Base-by-base conservation (phyloP, 2,888 invertebrate genomes). In the Tholera decimalis region DNA sequence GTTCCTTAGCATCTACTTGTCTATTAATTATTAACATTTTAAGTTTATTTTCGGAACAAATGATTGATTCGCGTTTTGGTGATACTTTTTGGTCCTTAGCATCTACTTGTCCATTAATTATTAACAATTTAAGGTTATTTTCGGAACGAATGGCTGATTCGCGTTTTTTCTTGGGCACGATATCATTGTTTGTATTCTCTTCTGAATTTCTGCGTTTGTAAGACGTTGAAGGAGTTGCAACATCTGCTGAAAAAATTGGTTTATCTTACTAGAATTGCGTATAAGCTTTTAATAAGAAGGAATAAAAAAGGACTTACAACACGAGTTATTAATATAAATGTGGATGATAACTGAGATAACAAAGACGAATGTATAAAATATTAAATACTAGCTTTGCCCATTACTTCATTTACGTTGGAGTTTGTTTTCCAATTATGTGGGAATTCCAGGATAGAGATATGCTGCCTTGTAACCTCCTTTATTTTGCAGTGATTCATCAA, bases 71-170 rank as follows among this genome's bases (percentile, higher is more conserved):
- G 0, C 64, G 65, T 41, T 35, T 41, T 43, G n/a, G n/a, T n/a
- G n/a, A n/a, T 2, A 9, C 9, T 22, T 64, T 66, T 24, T 56
- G 65, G 41, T 64, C 47, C n/a, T 41, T 5, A n/a, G 33, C 30
- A 37, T 37, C n/a, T 7, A 63, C 20, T 22, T 28, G 47, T 28
- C 33, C 46, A 63, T 33, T 65, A 9, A 35, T 5, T 56, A 64
- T 64, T 57, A 47, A 35, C 13, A 22, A 35, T 64, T 49, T 66
- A 4, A 61, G 53, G 28, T 64, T 37, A 61, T 44, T 53, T 53
- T 62, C 44, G 6, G 41, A 39, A n/a, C 56, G 64, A 26, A 64
- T 41, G 1, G 47, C 64, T 47, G 65, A 64, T 56, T 22, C n/a
- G 0, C 64, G 65, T 41, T 35, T 41, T 43, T 64, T 64, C 41